These are phyloP conservation scores for Hydroisotoma schaefferi DNA, from an alignment of 2,888 invertebrate species.

Conservation along the genomic window DNA sequence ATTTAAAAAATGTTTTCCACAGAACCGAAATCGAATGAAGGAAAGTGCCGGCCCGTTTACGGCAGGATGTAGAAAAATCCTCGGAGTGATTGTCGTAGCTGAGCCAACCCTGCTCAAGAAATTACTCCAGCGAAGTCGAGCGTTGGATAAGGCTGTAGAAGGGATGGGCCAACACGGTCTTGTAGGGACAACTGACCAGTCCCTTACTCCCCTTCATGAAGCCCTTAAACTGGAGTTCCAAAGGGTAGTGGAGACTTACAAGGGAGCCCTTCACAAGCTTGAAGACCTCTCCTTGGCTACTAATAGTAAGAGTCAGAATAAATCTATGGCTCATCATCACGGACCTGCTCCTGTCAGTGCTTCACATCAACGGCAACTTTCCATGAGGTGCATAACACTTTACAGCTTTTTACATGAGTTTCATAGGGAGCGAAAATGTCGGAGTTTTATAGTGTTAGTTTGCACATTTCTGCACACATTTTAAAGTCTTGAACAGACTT, in stretches of 20 bases:
- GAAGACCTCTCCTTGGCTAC: slow-evolving; percentile 58
- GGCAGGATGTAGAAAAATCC: slow-evolving; percentile 54
- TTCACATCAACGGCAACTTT: slow-evolving; percentile 83
- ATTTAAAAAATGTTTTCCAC: not conserved
- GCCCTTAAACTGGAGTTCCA: slow-evolving; percentile 65
- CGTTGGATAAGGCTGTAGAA: slow-evolving; percentile 79
- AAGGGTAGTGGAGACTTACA: slow-evolving; percentile 78
- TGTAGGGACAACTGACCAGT: slow-evolving; percentile 60
- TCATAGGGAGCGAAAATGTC: too few relatives aligned
- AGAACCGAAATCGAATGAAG: not conserved
- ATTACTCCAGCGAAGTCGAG: slow-evolving; percentile 65
- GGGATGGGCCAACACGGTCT: slow-evolving; percentile 85
- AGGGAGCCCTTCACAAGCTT: slow-evolving; percentile 78
- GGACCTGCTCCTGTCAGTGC: slow-evolving; percentile 71
- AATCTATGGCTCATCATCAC: slow-evolving; percentile 54
- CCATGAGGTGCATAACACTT: slow-evolving; percentile 66
- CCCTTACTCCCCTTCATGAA: slow-evolving; percentile 53
- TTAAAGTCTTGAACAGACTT: too few relatives aligned
- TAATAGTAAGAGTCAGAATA: slow-evolving; percentile 36
- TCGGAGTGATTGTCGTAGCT: slow-evolving; percentile 56
- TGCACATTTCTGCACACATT: too few relatives aligned
- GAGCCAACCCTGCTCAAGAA: slow-evolving; percentile 61
- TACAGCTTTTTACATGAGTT: not conserved
- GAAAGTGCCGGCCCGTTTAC: slow-evolving; percentile 49
- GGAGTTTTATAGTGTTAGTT: too few relatives aligned